These are phyloP conservation scores for Glareola pratincola DNA, from an alignment of 2,113 vertebrate genomes.

Conservation along the genomic window DNA sequence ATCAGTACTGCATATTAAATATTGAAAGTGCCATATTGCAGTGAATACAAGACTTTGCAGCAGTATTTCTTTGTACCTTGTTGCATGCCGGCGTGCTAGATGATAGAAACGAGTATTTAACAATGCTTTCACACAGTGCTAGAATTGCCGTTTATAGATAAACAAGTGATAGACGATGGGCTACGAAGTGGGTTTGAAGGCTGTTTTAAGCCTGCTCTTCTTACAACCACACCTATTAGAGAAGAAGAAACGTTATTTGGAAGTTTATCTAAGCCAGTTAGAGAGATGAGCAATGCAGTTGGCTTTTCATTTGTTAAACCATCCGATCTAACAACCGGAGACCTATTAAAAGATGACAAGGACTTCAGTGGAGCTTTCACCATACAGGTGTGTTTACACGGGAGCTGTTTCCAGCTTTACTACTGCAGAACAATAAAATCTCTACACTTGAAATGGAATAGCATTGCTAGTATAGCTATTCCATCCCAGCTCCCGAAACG, in stretches of 20 bases:
- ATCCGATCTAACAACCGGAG: background rate
- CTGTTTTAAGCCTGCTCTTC: slow-evolving; percentile 30
- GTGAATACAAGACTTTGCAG: slow-evolving; percentile 13
- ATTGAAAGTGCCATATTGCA: slow-evolving; percentile 26
- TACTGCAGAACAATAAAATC: background rate
- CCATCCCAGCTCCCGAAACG: background rate
- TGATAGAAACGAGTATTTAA: slow-evolving; percentile 3
- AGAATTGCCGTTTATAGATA: background rate
- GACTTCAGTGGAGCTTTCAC: background rate
- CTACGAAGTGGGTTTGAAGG: background rate
- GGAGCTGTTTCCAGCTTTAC: background rate
- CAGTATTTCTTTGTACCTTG: slow-evolving; percentile 42
- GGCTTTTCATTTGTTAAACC: background rate
- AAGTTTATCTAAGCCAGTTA: background rate
- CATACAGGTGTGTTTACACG: background rate
- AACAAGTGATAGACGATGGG: background rate
- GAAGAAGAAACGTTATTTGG: background rate
- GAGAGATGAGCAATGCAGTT: background rate
- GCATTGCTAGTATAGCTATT: background rate
- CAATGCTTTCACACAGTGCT: background rate
- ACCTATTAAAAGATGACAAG: background rate
- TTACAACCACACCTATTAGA: background rate
- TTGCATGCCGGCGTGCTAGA: background rate
- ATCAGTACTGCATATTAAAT: slow-evolving; percentile 10
- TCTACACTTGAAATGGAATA: background rate